A percentile compares a stretch with the other conserved stretches of the same genome.
Evolutionary conservation across 2,797 vertebrate species (phyloP).

Genomic region (Liparis tanakae): DNA sequence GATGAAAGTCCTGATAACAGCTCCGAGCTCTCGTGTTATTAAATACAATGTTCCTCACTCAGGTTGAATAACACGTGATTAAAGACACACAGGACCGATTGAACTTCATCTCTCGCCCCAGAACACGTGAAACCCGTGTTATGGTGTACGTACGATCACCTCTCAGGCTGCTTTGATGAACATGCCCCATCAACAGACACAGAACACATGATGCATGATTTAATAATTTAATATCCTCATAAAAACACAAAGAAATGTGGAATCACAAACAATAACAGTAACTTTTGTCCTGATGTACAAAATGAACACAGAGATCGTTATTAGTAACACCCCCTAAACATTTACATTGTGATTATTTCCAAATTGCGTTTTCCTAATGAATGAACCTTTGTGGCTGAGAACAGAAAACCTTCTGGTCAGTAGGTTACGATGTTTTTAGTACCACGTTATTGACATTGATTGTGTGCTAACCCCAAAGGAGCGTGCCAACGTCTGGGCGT

Average conservation of each 20-base stretch:
- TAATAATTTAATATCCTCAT: not conserved
- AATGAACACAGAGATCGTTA: not conserved
- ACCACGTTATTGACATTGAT: not conserved
- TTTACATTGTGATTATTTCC: not conserved
- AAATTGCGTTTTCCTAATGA: not conserved
- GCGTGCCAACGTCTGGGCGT: not conserved
- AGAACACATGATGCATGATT: not conserved
- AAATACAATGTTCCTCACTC: not conserved
- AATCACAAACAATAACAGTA: not conserved
- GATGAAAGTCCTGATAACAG: not conserved
- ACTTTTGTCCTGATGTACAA: not conserved
- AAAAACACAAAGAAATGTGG: not conserved
- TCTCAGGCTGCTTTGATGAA: not conserved
- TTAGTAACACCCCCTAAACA: not conserved
- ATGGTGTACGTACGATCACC: not conserved
- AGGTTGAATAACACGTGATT: not conserved
- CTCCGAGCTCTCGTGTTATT: not conserved
- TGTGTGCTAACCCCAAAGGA: not conserved
- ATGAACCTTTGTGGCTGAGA: not conserved
- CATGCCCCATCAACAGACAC: not conserved
- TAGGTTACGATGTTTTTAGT: not conserved
- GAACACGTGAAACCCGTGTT: not conserved
- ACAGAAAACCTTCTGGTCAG: not conserved
- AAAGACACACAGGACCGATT: not conserved
- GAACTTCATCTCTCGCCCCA: not conserved